phyloP scores from a whole-genome alignment of 2,797 vertebrate species.

The Triplophysa bombifrons region DNA sequence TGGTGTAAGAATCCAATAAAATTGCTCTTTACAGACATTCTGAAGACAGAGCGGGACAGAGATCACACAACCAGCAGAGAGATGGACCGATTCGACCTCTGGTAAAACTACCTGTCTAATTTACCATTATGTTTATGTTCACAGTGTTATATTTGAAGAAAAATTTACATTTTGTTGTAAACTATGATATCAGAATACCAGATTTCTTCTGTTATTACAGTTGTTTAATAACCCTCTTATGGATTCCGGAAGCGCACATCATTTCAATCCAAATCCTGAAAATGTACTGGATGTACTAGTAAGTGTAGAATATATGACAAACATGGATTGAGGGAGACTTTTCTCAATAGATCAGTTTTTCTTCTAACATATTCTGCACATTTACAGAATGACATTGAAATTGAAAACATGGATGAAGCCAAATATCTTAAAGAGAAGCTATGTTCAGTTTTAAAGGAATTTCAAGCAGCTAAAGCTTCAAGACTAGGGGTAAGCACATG shows the following conservation, averaged over 20 bases:
- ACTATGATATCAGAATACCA: not conserved
- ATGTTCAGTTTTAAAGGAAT: conserved; percentile 75
- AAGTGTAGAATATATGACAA: conserved; percentile 45
- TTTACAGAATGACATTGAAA: conserved; percentile 74
- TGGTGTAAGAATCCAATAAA: not conserved
- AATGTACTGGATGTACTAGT: conserved; percentile 74
- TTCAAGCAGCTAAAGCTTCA: conserved; percentile 71
- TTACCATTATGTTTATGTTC: not conserved
- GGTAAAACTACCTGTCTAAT: conserved; percentile 51
- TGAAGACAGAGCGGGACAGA: not conserved
- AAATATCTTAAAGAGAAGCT: conserved; percentile 78
- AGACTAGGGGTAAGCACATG: conserved; percentile 60
- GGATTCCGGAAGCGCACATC: conserved; percentile 43
- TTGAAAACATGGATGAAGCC: conserved; percentile 77
- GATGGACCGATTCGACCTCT: conserved; percentile 10
- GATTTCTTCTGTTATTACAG: conserved; percentile 52
- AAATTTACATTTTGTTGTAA: not conserved
- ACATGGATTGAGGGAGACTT: no score
- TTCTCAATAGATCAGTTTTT: not conserved
- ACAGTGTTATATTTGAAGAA: not conserved
- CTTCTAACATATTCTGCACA: conserved; percentile 4
- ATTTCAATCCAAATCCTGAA: conserved; percentile 40
- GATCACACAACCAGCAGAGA: conserved; percentile 10
- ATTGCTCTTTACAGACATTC: conserved; percentile 40
- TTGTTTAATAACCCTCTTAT: conserved; percentile 40